Base-by-base conservation (phyloP, 2,113 vertebrate species). In the Parus major region DNA sequence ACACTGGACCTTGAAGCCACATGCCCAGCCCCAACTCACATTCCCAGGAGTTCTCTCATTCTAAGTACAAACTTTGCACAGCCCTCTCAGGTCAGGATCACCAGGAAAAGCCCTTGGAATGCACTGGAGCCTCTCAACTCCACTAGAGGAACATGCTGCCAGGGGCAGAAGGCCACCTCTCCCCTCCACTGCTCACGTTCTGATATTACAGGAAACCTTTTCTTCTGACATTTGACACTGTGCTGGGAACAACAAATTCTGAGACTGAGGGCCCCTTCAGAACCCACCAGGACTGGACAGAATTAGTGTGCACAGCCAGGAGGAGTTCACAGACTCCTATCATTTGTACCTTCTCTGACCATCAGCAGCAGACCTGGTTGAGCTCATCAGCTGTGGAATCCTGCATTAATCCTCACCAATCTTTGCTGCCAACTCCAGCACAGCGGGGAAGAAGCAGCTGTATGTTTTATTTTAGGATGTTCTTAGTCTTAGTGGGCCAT, bases 311-410 rank as follows among this genome's bases (percentile, higher is more conserved):
- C 49, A 39, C 19, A 64, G 28, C 28, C 56, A 68, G 69, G 71
- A 73, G 41, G 47, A 70, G 50, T 1, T 65, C 60, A 55, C 33
- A 82, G 65, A 63, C 73, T 35, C 71, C 52, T 55, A 52, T 35
- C 46, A 12, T 41, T 61, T 61, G 31, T 49, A n/a, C 46, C 66
- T 69, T 56, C 70, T 59, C 70, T 85, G 82, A 90, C 39, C 84
- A 85, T 55, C 73, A 81, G 41, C 63, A 63, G 70, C 46, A 33
- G n/a, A 61, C 59, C 28, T 80, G 89, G 72, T 11, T 35, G 91
- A 88, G 78, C 55, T 72, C 78, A 65, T 69, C 87, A 91, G 84
- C 27, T 66, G 63, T 59, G 57, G 69, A 82, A 90, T 76, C 84
- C 75, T 46, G 68, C 60, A 27, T 59, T 27, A 55, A 47, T 72